Percentiles rank a stretch among this genome's conserved stretches.
Conservation (phyloP, 2,888 invertebrate species). For the Noctua pronuba region DNA sequence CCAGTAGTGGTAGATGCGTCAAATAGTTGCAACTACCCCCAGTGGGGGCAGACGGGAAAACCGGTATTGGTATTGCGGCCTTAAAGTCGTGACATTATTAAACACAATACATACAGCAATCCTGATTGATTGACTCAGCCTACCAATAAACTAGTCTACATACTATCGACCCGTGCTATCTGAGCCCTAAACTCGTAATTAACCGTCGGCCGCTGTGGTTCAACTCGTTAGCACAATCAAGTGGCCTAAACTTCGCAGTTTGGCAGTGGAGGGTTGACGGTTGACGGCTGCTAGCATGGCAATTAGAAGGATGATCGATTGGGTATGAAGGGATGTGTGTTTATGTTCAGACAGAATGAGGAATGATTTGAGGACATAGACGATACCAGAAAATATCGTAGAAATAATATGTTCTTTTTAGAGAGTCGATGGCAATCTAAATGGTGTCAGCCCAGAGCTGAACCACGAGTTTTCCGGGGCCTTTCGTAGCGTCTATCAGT, state of each 20-base stretch:
- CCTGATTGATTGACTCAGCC: constrained; percentile 20
- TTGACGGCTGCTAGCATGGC: constrained; percentile 12
- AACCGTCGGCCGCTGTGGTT: constrained; percentile 52
- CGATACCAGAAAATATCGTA: background rate
- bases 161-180: constrained; percentile 23
- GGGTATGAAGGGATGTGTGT: constrained; percentile 9
- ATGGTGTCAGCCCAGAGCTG: background rate
- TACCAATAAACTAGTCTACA: constrained; percentile 3
- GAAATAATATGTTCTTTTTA: background rate
- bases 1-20: too few species aligned
- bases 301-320: constrained; percentile 51
- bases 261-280: constrained; percentile 14
- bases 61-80: too few species aligned
- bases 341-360: background rate
- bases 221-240: constrained; percentile 64
- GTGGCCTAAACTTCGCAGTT: constrained; percentile 56
- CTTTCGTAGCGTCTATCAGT: background rate
- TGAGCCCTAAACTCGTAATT: constrained; percentile 47
- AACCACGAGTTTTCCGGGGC: accelerated
- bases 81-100: too few species aligned
- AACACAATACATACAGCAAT: background rate
- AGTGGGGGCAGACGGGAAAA: too few species aligned
- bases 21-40: too few species aligned
- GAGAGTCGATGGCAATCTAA: background rate
- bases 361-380: background rate